Conservation (phyloP, 2,888 invertebrate species). For the Aspidiotus destructor region DNA sequence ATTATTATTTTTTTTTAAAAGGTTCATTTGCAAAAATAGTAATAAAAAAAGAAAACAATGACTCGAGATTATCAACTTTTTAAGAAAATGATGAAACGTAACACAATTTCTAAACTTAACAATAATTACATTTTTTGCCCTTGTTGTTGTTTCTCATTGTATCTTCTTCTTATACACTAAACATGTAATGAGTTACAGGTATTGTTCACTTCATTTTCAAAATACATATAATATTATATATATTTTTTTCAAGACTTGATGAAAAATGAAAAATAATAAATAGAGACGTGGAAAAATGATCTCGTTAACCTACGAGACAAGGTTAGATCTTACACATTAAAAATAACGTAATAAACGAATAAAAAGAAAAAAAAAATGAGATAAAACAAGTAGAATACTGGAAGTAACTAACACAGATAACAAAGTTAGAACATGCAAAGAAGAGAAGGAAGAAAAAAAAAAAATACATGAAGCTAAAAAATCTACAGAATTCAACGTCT, state of each 20-base stretch:
- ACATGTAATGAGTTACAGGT: too few species aligned
- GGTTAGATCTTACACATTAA: slow-evolving; percentile 17
- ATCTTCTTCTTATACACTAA: too few species aligned
- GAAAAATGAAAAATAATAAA: slow-evolving; percentile 22
- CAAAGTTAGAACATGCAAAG: slow-evolving; percentile 5
- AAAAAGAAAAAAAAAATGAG: slow-evolving; percentile 20
- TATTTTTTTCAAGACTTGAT: slow-evolving; percentile 21
- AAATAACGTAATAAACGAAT: slow-evolving; percentile 15
- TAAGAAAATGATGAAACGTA: slow-evolving; percentile 31
- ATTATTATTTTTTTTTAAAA: neutral
- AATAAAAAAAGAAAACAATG: slow-evolving; percentile 21
- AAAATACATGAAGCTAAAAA: neutral
- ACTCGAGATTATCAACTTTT: slow-evolving; percentile 17
- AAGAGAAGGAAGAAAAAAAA: neutral
- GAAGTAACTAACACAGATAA: neutral
- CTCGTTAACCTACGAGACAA: slow-evolving; percentile 23
- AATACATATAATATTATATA: slow-evolving; percentile 3
- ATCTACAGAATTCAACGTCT: neutral
- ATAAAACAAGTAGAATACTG: slow-evolving; percentile 24
- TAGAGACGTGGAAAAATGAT: slow-evolving; percentile 9
- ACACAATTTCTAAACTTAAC: slow-evolving; percentile 30
- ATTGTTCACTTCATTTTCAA: neutral
- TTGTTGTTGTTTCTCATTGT: too few species aligned
- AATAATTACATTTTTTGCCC: slow-evolving; percentile 6
- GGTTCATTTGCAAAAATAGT: neutral